Conservation (phyloP, 2,797 vertebrate species). For the Lacerta bilineata region DNA sequence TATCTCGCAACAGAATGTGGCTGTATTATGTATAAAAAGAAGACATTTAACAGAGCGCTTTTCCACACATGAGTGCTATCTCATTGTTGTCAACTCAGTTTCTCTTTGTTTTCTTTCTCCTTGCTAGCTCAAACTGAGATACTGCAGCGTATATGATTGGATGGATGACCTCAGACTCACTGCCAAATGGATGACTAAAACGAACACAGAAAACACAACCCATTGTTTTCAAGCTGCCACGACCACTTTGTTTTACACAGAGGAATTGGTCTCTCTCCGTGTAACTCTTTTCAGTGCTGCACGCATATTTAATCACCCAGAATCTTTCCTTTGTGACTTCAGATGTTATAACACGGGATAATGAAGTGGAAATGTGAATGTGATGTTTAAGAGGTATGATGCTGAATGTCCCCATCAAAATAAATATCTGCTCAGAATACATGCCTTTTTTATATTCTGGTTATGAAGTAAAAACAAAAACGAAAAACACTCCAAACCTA, state of each 20-base stretch:
- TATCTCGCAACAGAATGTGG: neutral
- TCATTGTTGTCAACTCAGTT: constrained; percentile 61
- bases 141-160: constrained; percentile 51
- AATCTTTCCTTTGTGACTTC: rapidly evolving
- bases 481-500: too few species aligned
- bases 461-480: neutral
- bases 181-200: constrained; percentile 59
- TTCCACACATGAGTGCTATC: neutral
- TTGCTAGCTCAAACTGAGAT: constrained; percentile 51
- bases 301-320: rapidly evolving
- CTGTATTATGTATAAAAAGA: neutral
- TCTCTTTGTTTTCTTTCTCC: constrained; percentile 63
- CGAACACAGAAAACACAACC: constrained; percentile 51
- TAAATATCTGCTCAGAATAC: neutral
- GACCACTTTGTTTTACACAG: constrained; percentile 62
- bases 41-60: neutral
- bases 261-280: neutral
- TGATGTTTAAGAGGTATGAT: neutral
- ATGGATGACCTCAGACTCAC: constrained; percentile 64
- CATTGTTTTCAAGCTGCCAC: constrained; percentile 64
- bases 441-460: neutral
- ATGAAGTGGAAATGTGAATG: neutral
- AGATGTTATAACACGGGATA: neutral
- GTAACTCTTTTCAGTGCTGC: constrained; percentile 45
- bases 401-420: rapidly evolving